phyloP scores from a whole-genome alignment of 2,113 vertebrate species.

The Ptyas mucosa region DNA sequence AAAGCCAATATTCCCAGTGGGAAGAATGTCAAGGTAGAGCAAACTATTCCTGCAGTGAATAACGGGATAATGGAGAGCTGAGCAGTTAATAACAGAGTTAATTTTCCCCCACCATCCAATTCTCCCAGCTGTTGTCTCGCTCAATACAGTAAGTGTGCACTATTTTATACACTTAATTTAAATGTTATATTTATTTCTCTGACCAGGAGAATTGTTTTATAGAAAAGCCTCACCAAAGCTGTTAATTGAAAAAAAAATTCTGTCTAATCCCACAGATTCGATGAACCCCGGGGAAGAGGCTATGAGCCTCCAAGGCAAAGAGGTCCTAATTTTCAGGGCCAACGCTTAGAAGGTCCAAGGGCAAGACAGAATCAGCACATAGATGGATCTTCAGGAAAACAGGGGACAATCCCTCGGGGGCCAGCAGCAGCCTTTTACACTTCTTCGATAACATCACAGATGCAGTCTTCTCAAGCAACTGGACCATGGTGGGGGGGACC shows the following conservation, averaged over 20 bases:
- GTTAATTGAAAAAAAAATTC: constrained; percentile 49
- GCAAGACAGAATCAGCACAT: constrained; percentile 71
- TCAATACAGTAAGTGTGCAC: too few species aligned
- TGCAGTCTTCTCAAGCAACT: constrained; percentile 63
- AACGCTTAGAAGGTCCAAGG: constrained; percentile 71
- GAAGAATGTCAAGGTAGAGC: not conserved
- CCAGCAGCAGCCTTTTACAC: constrained; percentile 77
- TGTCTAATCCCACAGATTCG: constrained; percentile 77
- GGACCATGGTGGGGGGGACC: constrained; percentile 70
- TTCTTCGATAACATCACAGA: constrained; percentile 62
- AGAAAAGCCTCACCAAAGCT: not conserved
- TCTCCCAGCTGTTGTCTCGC: too few species aligned
- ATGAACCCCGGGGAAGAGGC: constrained; percentile 76
- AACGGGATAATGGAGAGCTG: not conserved
- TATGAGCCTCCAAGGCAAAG: constrained; percentile 72
- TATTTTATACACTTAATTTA: not conserved
- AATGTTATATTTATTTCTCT: not conserved
- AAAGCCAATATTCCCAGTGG: not conserved
- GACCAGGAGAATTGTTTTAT: not conserved
- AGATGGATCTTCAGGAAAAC: constrained; percentile 69
- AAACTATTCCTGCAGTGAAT: not conserved
- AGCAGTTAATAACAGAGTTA: not conserved
- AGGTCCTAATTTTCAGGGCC: constrained; percentile 75
- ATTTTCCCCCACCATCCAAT: not conserved
- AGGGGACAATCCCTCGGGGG: constrained; percentile 73